phyloP scores from a whole-genome alignment of 2,113 vertebrate species.

The Myiozetetes cayanensis region DNA sequence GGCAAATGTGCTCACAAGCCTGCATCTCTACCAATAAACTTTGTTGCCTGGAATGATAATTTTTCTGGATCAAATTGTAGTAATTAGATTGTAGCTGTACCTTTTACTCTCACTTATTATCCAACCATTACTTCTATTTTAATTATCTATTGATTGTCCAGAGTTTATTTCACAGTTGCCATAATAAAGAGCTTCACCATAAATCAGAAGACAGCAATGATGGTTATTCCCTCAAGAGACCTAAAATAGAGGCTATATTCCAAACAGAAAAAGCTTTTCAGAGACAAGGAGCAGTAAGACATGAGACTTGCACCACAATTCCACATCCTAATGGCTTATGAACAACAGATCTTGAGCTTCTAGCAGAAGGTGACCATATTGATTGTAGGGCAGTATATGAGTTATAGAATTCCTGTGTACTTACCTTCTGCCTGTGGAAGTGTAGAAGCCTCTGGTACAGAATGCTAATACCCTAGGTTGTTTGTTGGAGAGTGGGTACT shows the following conservation, averaged over 20 bases:
- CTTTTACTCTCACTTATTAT: slow-evolving; percentile 15
- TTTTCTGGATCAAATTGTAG: slow-evolving; percentile 3
- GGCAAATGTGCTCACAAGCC: neutral
- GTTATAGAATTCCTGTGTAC: neutral
- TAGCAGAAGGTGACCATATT: neutral
- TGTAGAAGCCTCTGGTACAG: neutral
- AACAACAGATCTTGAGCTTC: neutral
- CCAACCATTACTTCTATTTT: slow-evolving; percentile 30
- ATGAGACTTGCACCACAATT: neutral
- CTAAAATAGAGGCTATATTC: neutral
- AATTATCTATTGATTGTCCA: slow-evolving; percentile 56
- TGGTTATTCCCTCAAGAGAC: neutral
- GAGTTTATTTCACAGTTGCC: slow-evolving; percentile 42
- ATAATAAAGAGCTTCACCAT: neutral
- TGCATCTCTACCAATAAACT: neutral
- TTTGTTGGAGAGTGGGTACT: neutral
- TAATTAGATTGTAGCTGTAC: slow-evolving; percentile 40
- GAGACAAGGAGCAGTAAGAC: neutral
- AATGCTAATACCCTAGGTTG: neutral
- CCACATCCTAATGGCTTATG: neutral
- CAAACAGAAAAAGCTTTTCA: neutral
- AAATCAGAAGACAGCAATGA: slow-evolving; percentile 7
- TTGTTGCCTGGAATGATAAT: neutral
- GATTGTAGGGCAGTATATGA: neutral
- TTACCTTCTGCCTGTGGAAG: neutral